These are phyloP conservation scores for Leptinotarsa juncta DNA, from an alignment of 2,888 invertebrate genomes.

Conservation along the genomic window DNA sequence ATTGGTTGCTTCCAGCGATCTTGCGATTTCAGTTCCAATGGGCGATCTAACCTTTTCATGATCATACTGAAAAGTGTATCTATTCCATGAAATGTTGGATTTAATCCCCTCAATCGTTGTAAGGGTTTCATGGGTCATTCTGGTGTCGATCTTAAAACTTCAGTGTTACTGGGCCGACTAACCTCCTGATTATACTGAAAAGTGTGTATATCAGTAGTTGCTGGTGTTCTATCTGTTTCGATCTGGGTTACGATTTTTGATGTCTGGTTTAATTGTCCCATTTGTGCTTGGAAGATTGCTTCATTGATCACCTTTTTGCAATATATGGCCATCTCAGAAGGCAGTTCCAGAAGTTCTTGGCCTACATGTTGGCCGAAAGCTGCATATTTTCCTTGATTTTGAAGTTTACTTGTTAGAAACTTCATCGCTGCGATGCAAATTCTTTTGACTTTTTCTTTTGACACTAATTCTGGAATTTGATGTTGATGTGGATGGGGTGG, in stretches of 20 bases:
- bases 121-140: not conserved
- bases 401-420: slow-evolving; percentile 4
- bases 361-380: not conserved
- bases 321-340: not conserved
- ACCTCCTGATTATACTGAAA: slow-evolving; percentile 2
- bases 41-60: not conserved
- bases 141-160: slow-evolving; percentile 4
- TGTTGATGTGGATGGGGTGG: slow-evolving; percentile 1
- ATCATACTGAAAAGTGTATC: not conserved
- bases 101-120: not conserved
- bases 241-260: not conserved
- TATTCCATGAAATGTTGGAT: not conserved
- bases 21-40: slow-evolving; percentile 2
- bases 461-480: not conserved
- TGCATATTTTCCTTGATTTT: slow-evolving; percentile 1
- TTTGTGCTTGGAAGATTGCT: not conserved
- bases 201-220: slow-evolving; percentile 4
- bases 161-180: not conserved
- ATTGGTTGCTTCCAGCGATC: not conserved
- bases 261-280: not conserved
- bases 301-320: not conserved
- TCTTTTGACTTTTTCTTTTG: not conserved
- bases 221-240: not conserved
- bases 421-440: not conserved
- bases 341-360: not conserved